Evolutionary conservation across 1,140 invertebrate genomes (phyloP), one percentile per base, ranked within the genome.

Genomic region (Drosophila pseudoananassae): DNA sequence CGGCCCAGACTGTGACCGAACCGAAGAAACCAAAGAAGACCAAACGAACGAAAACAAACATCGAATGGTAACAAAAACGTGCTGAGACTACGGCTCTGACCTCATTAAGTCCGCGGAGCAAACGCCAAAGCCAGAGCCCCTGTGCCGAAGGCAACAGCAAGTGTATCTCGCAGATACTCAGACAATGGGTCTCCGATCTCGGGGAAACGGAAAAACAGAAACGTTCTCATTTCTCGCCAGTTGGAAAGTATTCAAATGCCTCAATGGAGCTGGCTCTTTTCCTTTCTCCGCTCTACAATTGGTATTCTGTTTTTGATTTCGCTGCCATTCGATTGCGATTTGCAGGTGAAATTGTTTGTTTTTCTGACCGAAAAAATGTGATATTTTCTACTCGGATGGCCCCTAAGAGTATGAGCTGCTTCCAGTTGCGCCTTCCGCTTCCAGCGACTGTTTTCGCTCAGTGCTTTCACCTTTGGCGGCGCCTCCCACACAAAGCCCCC

Each of bases 51-150:
- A 66, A 65, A 65, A 52, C 60, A 54, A 25, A 66, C 63, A 60
- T 74, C 33, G 47, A 82, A 81, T 85, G 55, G 81, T 84, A 77
- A 85, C 80, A 69, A 81, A 84, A 85, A 84, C 80, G 77, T 84
- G 80, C 61, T 43, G 55, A 60, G 82, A 87, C 77, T 81, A 61
- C 25, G 72, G 27, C 54, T 58, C 23, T 36, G 49, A 71, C 80
- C 80, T 76, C 72, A 58, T 79, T 83, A 53, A 38, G 60, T 43
- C 36, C 33, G 14, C 15, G 20, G 57, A 29, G 54, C 27, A 45
- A 71, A 40, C 45, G 69, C 17, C 64, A 55, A 27, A 7, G 5
- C 25, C 5, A 6, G 25, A 7, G 25, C 25, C 25, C 5, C 25
- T 27, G 25, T 27, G 25, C 25, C 25, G 25, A 14, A 17, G 17